Evolutionary conservation across 1,140 invertebrate species (phyloP), one percentile per base, ranked within the genome.

Genomic region (Platorchestia sp.): DNA sequence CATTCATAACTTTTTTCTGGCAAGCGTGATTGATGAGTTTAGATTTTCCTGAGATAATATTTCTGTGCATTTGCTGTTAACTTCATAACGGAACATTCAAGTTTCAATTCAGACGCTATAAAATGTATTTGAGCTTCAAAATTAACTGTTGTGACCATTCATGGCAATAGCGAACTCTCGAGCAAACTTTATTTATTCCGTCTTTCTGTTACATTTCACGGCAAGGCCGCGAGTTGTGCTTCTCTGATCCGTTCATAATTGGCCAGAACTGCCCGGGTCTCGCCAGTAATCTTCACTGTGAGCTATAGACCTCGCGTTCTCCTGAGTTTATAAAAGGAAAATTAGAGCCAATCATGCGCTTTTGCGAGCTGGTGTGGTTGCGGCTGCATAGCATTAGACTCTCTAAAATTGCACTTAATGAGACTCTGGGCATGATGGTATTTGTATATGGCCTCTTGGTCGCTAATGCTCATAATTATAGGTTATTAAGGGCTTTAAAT

Each of bases 381-480:
- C 14, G 59, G 36, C 59, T 75, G 59, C 59, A 75, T 75, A 36
- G 59, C 59, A 75, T 75, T 75, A 75, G 59, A 75, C 59, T 75
- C 47, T 51, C 59, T 75, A 75, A 75, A 75, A 75, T 75, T 75
- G 59, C 59, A 75, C 59, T 75, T 75, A 75, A 75, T 75, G 59
- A 75, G 59, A 75, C 59, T 75, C 59, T 22, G 59, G 59, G 59
- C 59, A 75, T 75, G 59, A 14, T 75, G 59, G 59, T 75, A 75
- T 75, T 75, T 75, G 59, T 75, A 75, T 75, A 75, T 75, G 3
- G 59, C 59, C 59, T 75, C 59, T 75, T 75, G 10, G 59, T 75
- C 59, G 59, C 59, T 75, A 75, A 75, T 75, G 59, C 59, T 75
- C 59, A 75, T 75, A 75, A 75, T 75, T 75, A 75, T 75, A 75